Percentiles rank a stretch among this genome's conserved stretches.
phyloP scores from a whole-genome alignment of 53 echinoderm and acorn worm species.

The Temnopleurus reevesii region DNA sequence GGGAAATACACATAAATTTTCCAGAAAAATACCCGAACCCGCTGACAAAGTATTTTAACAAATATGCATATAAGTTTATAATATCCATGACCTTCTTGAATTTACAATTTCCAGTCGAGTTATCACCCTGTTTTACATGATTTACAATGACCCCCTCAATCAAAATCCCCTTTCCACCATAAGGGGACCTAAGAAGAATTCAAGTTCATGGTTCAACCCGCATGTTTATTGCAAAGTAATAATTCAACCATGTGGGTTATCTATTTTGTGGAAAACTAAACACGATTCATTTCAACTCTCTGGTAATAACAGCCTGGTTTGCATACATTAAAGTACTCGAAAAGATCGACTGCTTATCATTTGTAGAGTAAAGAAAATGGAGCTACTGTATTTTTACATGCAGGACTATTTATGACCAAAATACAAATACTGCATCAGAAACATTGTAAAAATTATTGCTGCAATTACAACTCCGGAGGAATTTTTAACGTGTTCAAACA shows the following conservation, averaged over 20 bases:
- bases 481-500: no score
- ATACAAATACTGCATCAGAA: no score
- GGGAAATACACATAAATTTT: slow-evolving; percentile 40
- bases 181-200: not conserved
- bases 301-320: slow-evolving; percentile 13
- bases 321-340: not conserved
- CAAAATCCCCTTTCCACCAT: not conserved
- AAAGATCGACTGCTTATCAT: no score
- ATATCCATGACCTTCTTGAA: not conserved
- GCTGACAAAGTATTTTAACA: not conserved
- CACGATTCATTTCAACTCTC: not conserved
- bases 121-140: slow-evolving; percentile 8
- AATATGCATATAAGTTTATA: no score
- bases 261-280: not conserved
- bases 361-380: no score
- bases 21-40: not conserved
- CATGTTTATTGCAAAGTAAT: slow-evolving; percentile 35
- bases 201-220: slow-evolving; percentile 1
- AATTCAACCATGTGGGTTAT: slow-evolving; percentile 9
- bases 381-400: no score
- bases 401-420: no score
- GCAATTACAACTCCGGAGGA: no score
- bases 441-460: no score
- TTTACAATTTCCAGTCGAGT: not conserved
- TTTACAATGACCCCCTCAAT: slow-evolving; percentile 27